Evolutionary conservation across 1,140 invertebrate species (phyloP), one percentile per base, ranked within the genome.

Genomic region (Pseudomyrmex concolor): DNA sequence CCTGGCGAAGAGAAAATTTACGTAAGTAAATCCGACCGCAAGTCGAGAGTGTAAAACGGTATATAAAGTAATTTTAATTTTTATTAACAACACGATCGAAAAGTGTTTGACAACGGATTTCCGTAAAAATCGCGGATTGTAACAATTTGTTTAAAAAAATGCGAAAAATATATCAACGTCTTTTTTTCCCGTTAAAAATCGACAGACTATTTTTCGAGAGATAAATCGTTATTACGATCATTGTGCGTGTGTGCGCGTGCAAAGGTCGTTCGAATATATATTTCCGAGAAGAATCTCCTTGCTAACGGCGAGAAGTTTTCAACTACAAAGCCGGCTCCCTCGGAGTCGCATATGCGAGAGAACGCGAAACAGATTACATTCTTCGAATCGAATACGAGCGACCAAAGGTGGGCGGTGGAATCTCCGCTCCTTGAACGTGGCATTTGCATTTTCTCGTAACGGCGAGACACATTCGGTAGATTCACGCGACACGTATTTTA

Each of bases 1-100:
- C 43, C 95, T 99, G 8, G 91, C 94, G 13, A 95, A 95, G 86
- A 96, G 96, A 88, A 97, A 97, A 82, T 98, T 96, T 93, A 96
- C 94, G 97, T 98, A 94, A 94, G 96, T 95, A 83, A 82, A 88
- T 86, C 60, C 19, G 1, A 25, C 3, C 1, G 51, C 12, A 55
- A 77, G 25, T n/a, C 34, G 5, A 34, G 4, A 7, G 4, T 34
- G 34, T 34, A 7, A 34, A 22, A 22, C 73, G 15, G 22, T 15
- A 8, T 9, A 22, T 34, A 34, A 34, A 5, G 5, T n/a, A n/a
- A 34, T 34, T 34, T 34, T 34, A 10, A 66, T 13, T 77, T 55
- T 43, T 55, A 45, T 34, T 4, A 34, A 34, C 34, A 34, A 34
- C 5, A 34, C 34, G 0, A n/a, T 34, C 34, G 34, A 34, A 34